These are phyloP conservation scores for Idris sp. DNA, from an alignment of 1,140 invertebrate genomes.

Conservation along the genomic window DNA sequence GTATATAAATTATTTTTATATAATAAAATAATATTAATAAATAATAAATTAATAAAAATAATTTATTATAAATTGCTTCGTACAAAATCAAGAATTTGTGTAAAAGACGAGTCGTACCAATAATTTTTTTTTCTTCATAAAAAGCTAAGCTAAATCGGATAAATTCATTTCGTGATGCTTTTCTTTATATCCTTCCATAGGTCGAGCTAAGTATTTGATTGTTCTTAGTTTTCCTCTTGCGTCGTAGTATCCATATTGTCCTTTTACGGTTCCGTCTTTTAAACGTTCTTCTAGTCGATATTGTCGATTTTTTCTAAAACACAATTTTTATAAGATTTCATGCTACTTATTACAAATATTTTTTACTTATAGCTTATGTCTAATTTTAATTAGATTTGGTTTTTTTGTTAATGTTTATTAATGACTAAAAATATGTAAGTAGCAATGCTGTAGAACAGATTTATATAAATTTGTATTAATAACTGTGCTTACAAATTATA, in stretches of 20 bases:
- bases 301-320: conserved; percentile 86
- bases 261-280: conserved; percentile 86
- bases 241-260: conserved; percentile 91
- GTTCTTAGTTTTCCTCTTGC: conserved; percentile 87
- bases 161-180: conserved; percentile 69
- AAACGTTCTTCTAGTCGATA: conserved; percentile 89
- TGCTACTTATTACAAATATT: too few species aligned
- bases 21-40: conserved; percentile 44
- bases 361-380: too few species aligned
- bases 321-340: conserved; percentile 2
- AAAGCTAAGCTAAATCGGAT: conserved; percentile 28
- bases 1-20: conserved; percentile 33
- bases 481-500: too few species aligned
- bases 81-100: too few species aligned
- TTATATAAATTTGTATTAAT: too few species aligned
- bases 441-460: too few species aligned
- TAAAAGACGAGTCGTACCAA: not conserved
- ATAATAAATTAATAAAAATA: conserved; percentile 16
- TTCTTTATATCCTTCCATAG: conserved; percentile 84
- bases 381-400: too few species aligned
- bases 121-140: not conserved
- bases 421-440: too few species aligned
- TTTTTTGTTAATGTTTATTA: too few species aligned
- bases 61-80: conserved; percentile 22
- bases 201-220: conserved; percentile 87